Percentiles rank a stretch among this genome's conserved stretches.
phyloP scores from a whole-genome alignment of 2,113 vertebrate genomes.

The Zosterops japonicus region DNA sequence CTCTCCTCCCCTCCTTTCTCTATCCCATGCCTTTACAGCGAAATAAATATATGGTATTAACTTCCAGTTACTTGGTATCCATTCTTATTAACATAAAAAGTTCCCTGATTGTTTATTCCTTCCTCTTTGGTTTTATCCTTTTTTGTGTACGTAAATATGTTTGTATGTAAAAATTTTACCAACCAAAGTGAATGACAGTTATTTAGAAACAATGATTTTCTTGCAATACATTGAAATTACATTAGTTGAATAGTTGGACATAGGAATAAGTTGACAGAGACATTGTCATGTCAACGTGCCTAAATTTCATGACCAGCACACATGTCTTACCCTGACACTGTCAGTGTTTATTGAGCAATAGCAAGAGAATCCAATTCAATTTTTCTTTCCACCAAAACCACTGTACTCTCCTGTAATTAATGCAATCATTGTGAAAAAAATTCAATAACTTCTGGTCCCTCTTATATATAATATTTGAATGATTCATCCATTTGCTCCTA shows the following conservation, averaged over 20 bases:
- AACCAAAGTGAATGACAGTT: background rate
- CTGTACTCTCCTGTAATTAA: background rate
- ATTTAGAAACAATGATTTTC: background rate
- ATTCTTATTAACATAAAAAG: background rate
- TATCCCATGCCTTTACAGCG: background rate
- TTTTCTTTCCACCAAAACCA: background rate
- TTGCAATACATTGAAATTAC: background rate
- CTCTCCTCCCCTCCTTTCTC: background rate
- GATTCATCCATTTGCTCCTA: background rate
- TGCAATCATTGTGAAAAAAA: background rate
- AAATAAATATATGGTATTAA: background rate
- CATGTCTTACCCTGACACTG: background rate
- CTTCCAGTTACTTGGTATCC: background rate
- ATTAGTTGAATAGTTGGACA: background rate
- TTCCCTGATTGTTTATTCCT: background rate
- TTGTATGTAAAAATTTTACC: background rate
- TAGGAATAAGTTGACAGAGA: background rate
- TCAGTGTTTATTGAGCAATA: background rate
- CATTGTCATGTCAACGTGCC: background rate
- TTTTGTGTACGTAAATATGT: background rate
- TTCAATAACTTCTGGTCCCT: background rate
- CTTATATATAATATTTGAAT: background rate
- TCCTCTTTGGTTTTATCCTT: background rate
- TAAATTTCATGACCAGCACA: background rate
- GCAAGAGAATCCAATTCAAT: background rate